Percentiles rank a stretch among this genome's conserved stretches.
Evolutionary conservation across 2,888 invertebrate species (phyloP).

Genomic region (Willowsia nigromaculata): DNA sequence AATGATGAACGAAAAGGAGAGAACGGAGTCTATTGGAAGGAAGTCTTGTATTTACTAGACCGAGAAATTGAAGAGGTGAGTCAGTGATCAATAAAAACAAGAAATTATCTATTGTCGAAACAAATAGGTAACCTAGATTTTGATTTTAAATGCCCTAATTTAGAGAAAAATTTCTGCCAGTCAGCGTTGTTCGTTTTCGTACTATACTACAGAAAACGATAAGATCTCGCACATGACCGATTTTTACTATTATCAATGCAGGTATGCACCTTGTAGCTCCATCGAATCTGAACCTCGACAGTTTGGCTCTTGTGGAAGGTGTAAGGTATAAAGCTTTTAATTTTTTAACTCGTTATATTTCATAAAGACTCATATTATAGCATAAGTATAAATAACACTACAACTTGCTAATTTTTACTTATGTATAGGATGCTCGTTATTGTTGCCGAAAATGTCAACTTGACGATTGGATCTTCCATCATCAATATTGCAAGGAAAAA

Average conservation of each 20-base stretch:
- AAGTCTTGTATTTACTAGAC: slow-evolving; percentile 81
- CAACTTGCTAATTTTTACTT: too few species aligned
- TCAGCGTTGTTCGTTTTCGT: slow-evolving; percentile 76
- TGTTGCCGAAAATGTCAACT: too few species aligned
- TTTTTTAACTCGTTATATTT: too few species aligned
- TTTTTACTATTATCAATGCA: slow-evolving; percentile 82
- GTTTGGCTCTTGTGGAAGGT: slow-evolving; percentile 82
- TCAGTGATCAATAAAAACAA: neutral
- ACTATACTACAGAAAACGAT: slow-evolving; percentile 78
- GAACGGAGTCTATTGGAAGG: slow-evolving; percentile 82
- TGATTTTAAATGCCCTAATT: slow-evolving; percentile 17
- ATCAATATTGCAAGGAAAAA: too few species aligned
- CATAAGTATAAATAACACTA: too few species aligned
- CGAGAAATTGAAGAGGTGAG: slow-evolving; percentile 80
- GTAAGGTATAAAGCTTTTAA: too few species aligned
- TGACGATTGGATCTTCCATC: too few species aligned
- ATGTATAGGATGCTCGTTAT: too few species aligned
- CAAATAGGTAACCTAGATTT: slow-evolving; percentile 62
- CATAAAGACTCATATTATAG: too few species aligned
- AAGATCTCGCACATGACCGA: slow-evolving; percentile 75
- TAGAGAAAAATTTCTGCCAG: slow-evolving; percentile 77
- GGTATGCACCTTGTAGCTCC: slow-evolving; percentile 82
- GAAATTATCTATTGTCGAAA: slow-evolving; percentile 34
- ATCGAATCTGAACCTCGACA: slow-evolving; percentile 82
- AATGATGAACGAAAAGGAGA: slow-evolving; percentile 79